phyloP scores from a whole-genome alignment of 1,140 invertebrate species.

The Hyles vespertilio region DNA sequence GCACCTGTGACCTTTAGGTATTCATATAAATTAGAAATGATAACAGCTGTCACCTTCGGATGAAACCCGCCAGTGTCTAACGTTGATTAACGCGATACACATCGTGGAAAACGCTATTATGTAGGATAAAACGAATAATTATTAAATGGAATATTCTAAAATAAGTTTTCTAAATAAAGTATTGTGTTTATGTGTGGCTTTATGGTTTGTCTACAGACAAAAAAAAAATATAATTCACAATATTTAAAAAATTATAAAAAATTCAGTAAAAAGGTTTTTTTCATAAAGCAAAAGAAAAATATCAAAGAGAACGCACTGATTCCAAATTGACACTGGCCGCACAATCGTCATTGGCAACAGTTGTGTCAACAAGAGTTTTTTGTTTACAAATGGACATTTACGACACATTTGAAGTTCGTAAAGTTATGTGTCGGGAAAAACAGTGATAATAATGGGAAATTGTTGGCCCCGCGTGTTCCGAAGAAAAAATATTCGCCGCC shows the following conservation, averaged over 20 bases:
- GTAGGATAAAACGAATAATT: no score
- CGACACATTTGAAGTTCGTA: slow-evolving; percentile 56
- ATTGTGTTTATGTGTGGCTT: no score
- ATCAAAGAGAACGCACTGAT: slow-evolving; percentile 11
- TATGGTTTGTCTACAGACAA: no score
- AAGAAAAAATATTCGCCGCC: slow-evolving; percentile 64
- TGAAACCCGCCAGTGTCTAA: neutral
- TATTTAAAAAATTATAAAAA: no score
- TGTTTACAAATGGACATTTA: slow-evolving; percentile 62
- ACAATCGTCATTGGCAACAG: slow-evolving; percentile 66
- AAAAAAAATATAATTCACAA: no score
- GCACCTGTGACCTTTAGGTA: slow-evolving; percentile 19
- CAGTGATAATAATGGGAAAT: slow-evolving; percentile 55
- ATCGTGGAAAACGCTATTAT: no score
- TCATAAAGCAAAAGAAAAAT: neutral
- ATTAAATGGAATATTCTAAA: no score
- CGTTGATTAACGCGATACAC: neutral
- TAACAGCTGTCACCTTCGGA: slow-evolving; percentile 41
- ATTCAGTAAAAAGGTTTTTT: no score
- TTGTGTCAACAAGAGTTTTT: slow-evolving; percentile 65
- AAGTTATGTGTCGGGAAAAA: slow-evolving; percentile 33
- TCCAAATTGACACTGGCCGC: slow-evolving; percentile 48
- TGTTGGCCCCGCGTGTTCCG: slow-evolving; percentile 47
- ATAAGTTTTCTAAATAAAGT: no score
- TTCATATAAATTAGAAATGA: slow-evolving; percentile 12